Percentiles rank a stretch among this genome's conserved stretches.
Evolutionary conservation across 1,140 invertebrate species (phyloP).

Genomic region (Nephila pilipes): DNA sequence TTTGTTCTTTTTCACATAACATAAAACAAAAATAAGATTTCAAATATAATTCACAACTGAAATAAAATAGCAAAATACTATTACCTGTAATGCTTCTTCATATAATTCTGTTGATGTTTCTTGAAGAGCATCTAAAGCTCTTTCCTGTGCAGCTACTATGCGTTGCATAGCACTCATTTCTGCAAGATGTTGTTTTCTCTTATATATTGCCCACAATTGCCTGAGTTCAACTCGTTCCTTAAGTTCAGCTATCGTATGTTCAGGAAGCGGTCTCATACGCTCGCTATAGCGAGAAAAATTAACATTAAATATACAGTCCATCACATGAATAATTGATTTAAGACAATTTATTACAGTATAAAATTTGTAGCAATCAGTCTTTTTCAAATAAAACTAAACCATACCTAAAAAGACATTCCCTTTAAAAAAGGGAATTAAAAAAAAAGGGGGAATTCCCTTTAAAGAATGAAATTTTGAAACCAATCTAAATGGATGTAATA

Average conservation of each 20-base stretch:
- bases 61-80: background rate
- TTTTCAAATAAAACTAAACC: no score
- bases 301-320: background rate
- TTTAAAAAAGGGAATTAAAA: no score
- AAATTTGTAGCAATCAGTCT: no score
- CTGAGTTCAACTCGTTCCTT: conserved; percentile 84
- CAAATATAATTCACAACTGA: background rate
- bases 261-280: conserved; percentile 82
- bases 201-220: conserved; percentile 89
- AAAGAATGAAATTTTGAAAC: no score
- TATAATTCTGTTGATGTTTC: conserved; percentile 91
- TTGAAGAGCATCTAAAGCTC: conserved; percentile 88
- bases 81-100: conserved; percentile 88
- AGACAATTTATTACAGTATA: no score
- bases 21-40: background rate
- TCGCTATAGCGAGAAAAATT: conserved; percentile 82
- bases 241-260: conserved; percentile 82
- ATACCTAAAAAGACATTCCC: no score
- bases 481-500: no score
- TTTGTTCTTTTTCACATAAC: no score
- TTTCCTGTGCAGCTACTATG: conserved; percentile 86
- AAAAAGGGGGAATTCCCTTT: no score
- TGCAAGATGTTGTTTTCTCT: conserved; percentile 84
- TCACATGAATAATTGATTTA: no score
- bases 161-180: conserved; percentile 87